Evolutionary conservation across 2,113 vertebrate genomes (phyloP), one percentile per base, ranked within the genome.

Genomic region (Australoheros scitulus): DNA sequence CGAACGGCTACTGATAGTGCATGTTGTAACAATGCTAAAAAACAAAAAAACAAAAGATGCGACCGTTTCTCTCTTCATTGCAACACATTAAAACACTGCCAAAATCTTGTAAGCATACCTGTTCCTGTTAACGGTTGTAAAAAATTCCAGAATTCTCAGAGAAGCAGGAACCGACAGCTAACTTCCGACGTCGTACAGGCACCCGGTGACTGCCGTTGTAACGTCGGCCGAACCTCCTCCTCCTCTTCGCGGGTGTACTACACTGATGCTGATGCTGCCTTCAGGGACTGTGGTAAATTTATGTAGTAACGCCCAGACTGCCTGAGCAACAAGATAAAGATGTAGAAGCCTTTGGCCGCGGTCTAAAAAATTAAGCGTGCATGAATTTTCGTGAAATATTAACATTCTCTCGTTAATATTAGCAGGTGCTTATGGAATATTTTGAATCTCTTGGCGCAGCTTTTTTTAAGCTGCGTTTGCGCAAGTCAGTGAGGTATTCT

Each of bases 261-360:
- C 63, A 14, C 26, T 18, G 78, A 83, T 47, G 76, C 81, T 8
- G 74, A 6, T 75, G 91, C 29, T 87, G 83, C 88, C 20, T 94
- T 94, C 88, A 83, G 0, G 0, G 34, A 13, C 81, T 9, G 41
- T 87, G 36, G 89, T 85, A 91, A 89, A 88, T 81, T 9, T 83
- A 10, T 1, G 11, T 11, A 22, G 26, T 24, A 6, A 41, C 18
- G 61, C 32, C 47, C 65, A 52, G 29, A 52, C 29, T 52, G 47
- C 43, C 47, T n/a, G 65, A 72, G 26, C 43, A 47, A 72, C 20
- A 6, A 52, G 26, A 22, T 17, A 52, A 72, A 7, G 43, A 14
- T 43, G 11, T 47, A 3, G 10, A 38, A 38, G 8, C 38, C 38
- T 38, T 3, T 38, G 38, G 41, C 9, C 24, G 29, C 29, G 5